phyloP scores from a whole-genome alignment of 2,113 vertebrate genomes.

The Epinephelus fuscoguttatus region DNA sequence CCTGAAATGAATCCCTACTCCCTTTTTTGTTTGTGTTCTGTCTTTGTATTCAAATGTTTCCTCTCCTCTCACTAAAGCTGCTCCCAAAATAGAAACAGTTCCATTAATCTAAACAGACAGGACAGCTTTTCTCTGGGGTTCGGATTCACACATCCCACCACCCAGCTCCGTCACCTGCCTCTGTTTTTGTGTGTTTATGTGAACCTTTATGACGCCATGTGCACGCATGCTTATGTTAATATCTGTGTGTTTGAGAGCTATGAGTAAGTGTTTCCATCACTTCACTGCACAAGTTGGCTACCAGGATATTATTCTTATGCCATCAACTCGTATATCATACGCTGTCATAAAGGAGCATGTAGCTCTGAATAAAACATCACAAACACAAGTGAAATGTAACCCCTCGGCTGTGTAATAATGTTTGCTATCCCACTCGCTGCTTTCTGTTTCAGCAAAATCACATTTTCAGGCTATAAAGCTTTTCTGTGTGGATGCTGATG shows the following conservation, averaged over 20 bases:
- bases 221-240: neutral
- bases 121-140: constrained; percentile 50
- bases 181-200: constrained; percentile 30
- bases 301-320: constrained; percentile 40
- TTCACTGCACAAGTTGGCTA: constrained; percentile 43
- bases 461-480: constrained; percentile 17
- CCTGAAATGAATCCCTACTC: neutral
- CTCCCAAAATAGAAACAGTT: constrained; percentile 69
- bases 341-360: constrained; percentile 28
- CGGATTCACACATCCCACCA: constrained; percentile 45
- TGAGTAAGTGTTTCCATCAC: constrained; percentile 41
- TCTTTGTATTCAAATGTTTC: constrained; percentile 25
- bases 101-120: constrained; percentile 59
- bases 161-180: constrained; percentile 49
- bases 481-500: constrained; percentile 34
- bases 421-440: constrained; percentile 9
- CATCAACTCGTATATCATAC: constrained; percentile 46
- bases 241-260: constrained; percentile 9
- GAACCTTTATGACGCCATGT: neutral
- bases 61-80: constrained; percentile 36
- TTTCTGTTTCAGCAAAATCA: constrained; percentile 36
- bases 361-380: constrained; percentile 61
- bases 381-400: constrained; percentile 16
- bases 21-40: neutral
- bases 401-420: constrained; percentile 11